phyloP scores from a whole-genome alignment of 2,113 vertebrate species.

The Apodemus sylvaticus region DNA sequence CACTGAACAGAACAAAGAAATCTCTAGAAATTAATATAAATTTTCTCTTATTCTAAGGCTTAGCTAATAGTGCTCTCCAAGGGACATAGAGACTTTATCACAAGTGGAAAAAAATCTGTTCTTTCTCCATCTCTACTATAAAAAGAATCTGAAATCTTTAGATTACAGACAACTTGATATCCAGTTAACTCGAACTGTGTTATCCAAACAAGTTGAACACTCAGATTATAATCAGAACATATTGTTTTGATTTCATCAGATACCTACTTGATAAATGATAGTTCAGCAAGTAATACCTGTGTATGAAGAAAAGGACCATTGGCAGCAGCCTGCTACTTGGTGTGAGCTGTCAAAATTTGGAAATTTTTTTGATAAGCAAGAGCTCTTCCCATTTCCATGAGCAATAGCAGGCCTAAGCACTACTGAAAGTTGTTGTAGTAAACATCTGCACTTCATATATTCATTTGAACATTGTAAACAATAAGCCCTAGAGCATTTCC shows the following conservation, averaged over 20 bases:
- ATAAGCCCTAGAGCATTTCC: not conserved
- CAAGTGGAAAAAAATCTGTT: not conserved
- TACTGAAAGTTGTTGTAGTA: not conserved
- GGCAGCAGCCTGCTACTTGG: not conserved
- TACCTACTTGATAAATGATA: not conserved
- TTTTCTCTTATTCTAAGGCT: not conserved
- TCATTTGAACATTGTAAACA: not conserved
- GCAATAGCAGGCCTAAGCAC: not conserved
- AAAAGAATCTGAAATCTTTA: not conserved
- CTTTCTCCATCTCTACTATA: not conserved
- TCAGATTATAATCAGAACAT: not conserved
- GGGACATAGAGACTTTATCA: slow-evolving; percentile 7
- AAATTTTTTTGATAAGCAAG: not conserved
- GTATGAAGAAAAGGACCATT: not conserved
- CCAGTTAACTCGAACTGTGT: not conserved
- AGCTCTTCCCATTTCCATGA: not conserved
- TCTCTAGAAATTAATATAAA: not conserved
- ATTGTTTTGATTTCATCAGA: not conserved
- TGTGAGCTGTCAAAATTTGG: not conserved
- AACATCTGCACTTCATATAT: not conserved
- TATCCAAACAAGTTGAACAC: not conserved
- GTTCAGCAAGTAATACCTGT: not conserved
- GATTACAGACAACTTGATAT: not conserved
- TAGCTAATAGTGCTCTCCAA: not conserved
- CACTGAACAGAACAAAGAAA: slow-evolving; percentile 9